Percentiles rank a stretch among this genome's conserved stretches.
Conservation (phyloP, 1,140 invertebrate genomes). For the Dendrolimus kikuchii region DNA sequence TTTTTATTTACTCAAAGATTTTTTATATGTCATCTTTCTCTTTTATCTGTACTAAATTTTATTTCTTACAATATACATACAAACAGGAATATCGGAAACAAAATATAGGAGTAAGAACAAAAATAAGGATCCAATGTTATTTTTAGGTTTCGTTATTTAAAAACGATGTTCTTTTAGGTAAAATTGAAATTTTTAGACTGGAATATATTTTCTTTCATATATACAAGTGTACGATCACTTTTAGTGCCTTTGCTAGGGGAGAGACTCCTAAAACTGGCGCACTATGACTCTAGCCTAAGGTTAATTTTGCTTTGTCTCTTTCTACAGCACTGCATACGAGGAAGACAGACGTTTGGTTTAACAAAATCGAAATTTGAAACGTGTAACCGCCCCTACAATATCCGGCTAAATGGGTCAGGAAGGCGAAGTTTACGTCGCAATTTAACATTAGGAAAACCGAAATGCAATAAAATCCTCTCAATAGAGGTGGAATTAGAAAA, state of each 20-base stretch:
- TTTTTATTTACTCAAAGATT: too few species aligned
- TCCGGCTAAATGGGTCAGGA: slow-evolving; percentile 67
- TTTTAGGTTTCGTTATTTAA: too few species aligned
- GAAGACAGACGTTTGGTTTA: slow-evolving; percentile 27
- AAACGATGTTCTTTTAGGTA: too few species aligned
- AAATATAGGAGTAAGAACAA: too few species aligned
- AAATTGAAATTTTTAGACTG: too few species aligned
- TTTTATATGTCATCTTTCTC: too few species aligned
- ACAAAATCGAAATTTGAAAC: slow-evolving; percentile 49
- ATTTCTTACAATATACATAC: neutral
- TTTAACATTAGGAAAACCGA: slow-evolving; percentile 58
- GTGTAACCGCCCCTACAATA: slow-evolving; percentile 42
- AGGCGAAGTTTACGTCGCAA: slow-evolving; percentile 64
- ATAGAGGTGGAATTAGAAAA: slow-evolving; percentile 56
- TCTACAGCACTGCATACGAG: slow-evolving; percentile 18
- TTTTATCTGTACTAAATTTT: too few species aligned
- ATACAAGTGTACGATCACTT: too few species aligned
- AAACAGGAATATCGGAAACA: too few species aligned
- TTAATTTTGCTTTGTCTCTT: slow-evolving; percentile 29
- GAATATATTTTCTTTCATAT: too few species aligned
- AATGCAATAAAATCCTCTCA: slow-evolving; percentile 56
- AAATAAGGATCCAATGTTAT: too few species aligned
- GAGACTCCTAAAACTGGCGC: slow-evolving; percentile 24
- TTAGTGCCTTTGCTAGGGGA: slow-evolving; percentile 9
- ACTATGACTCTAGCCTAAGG: slow-evolving; percentile 25